Evolutionary conservation across 1,140 invertebrate genomes (phyloP).

Genomic region (Drosophila willistoni): DNA sequence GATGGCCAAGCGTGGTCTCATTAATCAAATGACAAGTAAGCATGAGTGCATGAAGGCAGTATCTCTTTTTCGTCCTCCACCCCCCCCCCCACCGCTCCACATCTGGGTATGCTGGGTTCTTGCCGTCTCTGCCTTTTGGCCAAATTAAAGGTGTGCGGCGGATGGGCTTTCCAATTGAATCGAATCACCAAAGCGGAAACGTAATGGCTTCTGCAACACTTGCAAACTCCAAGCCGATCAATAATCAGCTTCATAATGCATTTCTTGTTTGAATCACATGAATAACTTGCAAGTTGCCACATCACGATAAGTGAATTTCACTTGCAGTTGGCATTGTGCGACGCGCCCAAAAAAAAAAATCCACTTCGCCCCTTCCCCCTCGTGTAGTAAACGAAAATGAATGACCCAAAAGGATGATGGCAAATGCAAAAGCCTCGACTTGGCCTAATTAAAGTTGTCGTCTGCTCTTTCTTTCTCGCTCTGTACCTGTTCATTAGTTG

Average conservation of each 20-base stretch:
- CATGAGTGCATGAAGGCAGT: slow-evolving; percentile 21
- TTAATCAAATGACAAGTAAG: slow-evolving; percentile 82
- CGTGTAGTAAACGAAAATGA: slow-evolving; percentile 4
- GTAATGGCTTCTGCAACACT: slow-evolving; percentile 69
- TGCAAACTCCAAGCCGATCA: slow-evolving; percentile 50
- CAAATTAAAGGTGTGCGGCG: slow-evolving; percentile 58
- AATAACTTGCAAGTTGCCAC: slow-evolving; percentile 41
- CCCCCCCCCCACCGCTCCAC: too few species aligned
- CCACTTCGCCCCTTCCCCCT: too few species aligned
- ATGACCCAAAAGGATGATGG: slow-evolving; percentile 29
- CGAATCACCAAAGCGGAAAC: slow-evolving; percentile 72
- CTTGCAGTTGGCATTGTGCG: slow-evolving; percentile 26
- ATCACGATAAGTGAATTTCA: slow-evolving; percentile 62
- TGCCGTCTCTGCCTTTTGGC: slow-evolving; percentile 46
- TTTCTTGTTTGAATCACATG: slow-evolving; percentile 21
- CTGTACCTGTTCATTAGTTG: slow-evolving; percentile 50
- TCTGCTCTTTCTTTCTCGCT: slow-evolving; percentile 10
- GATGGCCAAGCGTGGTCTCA: slow-evolving; percentile 82
- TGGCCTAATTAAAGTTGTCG: slow-evolving; percentile 63
- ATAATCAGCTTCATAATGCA: slow-evolving; percentile 46
- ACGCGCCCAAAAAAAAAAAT: too few species aligned
- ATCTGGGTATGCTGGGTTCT: neutral
- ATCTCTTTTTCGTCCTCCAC: neutral
- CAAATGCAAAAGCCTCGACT: slow-evolving; percentile 35
- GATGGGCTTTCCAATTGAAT: slow-evolving; percentile 74